Evolutionary conservation across 2,888 invertebrate genomes (phyloP), one percentile per base, ranked within the genome.

Genomic region (Timandra comae): DNA sequence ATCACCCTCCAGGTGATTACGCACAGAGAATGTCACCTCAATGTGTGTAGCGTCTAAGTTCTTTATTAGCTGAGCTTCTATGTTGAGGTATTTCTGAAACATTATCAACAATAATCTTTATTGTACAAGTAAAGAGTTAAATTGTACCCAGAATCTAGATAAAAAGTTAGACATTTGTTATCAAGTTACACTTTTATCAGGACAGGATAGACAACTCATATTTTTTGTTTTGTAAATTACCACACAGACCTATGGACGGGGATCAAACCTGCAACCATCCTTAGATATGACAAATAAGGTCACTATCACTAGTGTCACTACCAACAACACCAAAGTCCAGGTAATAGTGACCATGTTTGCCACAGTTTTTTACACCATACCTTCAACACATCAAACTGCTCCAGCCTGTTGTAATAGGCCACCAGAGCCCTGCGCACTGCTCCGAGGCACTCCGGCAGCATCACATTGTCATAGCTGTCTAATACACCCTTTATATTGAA

Each of bases 391-490:
- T 73, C 58, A 60, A 60, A 76, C 42, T 84, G 82, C 13, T 71
- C 60, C 26, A 72, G 29, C 38, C 82, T 68, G 29, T 71, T 62
- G 31, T 82, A 80, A 29, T 80, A 81, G 1, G 81, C 81, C 0
- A 78, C 67, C 6, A 84, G 55, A 1, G 72, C 81, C 21, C 59
- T 76, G 29, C 71, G 47, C 25, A 84, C 63, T 0, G 73, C 62
- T 0, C 69, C 43, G 1, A 81, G 60, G 37, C 79, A 80, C 21
- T 73, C 67, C 0, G 80, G 77, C 41, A 60, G 52, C 73, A 79
- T 72, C 0, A 82, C 58, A 40, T 74, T 75, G 21, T 75, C 62
- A 43, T 56, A 78, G 11, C 67, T 64, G 9, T 72, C 66, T 52
- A 73, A 50, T 4, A 80, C 71, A n/a, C 64, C 70, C 7, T 56